A percentile compares a stretch with the other conserved stretches of the same genome.
These are phyloP conservation scores for Chaetogeoica ovagalla DNA, from an alignment of 2,888 invertebrate species.

Conservation along the genomic window DNA sequence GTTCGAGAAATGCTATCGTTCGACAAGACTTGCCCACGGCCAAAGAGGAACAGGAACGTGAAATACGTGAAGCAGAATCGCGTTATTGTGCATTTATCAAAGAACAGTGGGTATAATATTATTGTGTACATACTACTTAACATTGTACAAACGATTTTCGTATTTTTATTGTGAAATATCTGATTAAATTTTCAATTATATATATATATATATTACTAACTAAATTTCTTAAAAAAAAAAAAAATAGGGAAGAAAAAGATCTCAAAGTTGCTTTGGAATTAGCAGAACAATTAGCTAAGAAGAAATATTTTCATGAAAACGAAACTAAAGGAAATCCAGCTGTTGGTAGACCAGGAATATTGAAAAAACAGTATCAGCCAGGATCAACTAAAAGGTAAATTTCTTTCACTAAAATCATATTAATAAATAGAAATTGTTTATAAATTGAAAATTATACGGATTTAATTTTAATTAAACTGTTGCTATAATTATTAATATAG, in stretches of 20 bases:
- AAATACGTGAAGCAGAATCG: slow-evolving; percentile 68
- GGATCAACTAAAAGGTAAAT: slow-evolving; percentile 19
- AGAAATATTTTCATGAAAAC: slow-evolving; percentile 59
- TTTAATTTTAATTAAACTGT: no score
- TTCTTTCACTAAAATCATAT: background rate
- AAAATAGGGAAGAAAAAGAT: slow-evolving; percentile 54
- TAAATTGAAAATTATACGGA: no score
- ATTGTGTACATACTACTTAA: background rate
- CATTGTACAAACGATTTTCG: no score
- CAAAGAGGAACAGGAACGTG: slow-evolving; percentile 72
- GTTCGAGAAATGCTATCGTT: slow-evolving; percentile 74
- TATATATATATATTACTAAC: background rate
- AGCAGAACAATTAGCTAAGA: slow-evolving; percentile 68
- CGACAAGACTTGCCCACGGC: slow-evolving; percentile 79
- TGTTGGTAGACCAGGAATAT: slow-evolving; percentile 32
- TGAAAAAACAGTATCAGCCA: slow-evolving; percentile 26
- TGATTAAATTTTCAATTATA: no score
- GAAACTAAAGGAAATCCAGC: background rate
- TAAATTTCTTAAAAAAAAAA: background rate
- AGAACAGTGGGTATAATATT: slow-evolving; percentile 66
- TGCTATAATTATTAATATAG: background rate
- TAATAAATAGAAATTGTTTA: no score
- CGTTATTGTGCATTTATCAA: slow-evolving; percentile 66
- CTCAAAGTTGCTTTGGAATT: slow-evolving; percentile 59
- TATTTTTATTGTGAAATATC: no score